Conservation (phyloP, 2,113 vertebrate species). For the Regulus satrapa region DNA sequence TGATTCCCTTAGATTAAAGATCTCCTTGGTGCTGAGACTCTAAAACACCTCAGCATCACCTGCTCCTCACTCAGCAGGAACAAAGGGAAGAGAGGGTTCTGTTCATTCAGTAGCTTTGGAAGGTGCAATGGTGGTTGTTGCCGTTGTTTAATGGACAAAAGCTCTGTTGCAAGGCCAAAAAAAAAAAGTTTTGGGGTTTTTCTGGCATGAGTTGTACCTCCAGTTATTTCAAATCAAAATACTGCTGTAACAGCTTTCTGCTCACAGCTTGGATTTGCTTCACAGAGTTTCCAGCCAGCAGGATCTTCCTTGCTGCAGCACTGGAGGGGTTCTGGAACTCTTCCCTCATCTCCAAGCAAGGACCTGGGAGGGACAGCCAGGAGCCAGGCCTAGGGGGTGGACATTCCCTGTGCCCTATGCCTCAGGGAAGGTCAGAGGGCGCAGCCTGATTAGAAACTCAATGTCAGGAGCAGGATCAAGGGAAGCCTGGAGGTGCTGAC, state of each 20-base stretch:
- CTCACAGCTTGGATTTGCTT: background rate
- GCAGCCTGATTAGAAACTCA: background rate
- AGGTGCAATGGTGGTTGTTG: background rate
- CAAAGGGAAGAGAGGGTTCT: background rate
- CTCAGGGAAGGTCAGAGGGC: background rate
- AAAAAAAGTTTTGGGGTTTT: rapidly evolving
- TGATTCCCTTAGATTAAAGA: background rate
- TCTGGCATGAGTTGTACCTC: background rate
- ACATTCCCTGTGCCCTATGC: too few species aligned
- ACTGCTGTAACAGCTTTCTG: background rate
- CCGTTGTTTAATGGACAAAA: background rate
- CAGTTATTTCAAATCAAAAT: background rate
- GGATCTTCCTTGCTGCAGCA: background rate
- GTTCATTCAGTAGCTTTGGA: background rate
- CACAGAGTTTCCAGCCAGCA: background rate
- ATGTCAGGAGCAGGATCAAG: background rate
- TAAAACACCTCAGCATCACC: background rate
- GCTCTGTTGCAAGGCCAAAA: background rate
- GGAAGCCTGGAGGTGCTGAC: background rate
- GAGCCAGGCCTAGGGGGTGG: background rate
- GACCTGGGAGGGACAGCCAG: rapidly evolving
- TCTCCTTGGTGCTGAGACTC: background rate
- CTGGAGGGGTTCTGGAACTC: background rate
- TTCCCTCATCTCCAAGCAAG: background rate
- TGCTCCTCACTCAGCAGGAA: background rate